Conservation (phyloP, 2,888 invertebrate species). For the Oscheius sp. region DNA sequence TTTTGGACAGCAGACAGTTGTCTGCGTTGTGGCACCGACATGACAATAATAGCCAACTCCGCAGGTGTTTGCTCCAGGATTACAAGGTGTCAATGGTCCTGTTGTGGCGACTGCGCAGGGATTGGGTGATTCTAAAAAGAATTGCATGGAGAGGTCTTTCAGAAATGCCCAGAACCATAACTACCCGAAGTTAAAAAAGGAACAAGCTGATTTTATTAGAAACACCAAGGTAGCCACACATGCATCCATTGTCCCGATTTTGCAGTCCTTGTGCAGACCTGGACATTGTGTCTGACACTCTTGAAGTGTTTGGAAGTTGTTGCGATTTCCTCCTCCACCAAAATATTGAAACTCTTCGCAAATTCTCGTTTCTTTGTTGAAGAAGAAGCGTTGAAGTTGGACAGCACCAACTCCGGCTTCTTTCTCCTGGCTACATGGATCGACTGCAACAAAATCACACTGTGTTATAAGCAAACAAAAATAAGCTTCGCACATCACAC, state of each 20-base stretch:
- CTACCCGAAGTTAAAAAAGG: background rate
- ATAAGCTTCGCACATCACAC: slow-evolving; percentile 17
- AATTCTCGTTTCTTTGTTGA: slow-evolving; percentile 59
- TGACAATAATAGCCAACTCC: slow-evolving; percentile 64
- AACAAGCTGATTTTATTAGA: background rate
- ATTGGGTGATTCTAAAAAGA: slow-evolving; percentile 69
- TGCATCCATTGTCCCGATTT: slow-evolving; percentile 12
- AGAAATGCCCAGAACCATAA: background rate
- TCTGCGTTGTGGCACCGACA: slow-evolving; percentile 61
- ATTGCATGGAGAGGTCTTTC: too few relatives aligned
- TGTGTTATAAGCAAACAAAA: background rate
- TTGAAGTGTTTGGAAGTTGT: slow-evolving; percentile 66
- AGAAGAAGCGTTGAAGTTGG: slow-evolving; percentile 61
- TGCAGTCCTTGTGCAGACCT: slow-evolving; percentile 46
- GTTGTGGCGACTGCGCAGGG: slow-evolving; percentile 63
- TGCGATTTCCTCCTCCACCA: slow-evolving; percentile 68
- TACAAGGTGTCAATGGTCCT: slow-evolving; percentile 44
- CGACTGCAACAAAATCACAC: slow-evolving; percentile 58
- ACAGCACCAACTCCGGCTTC: slow-evolving; percentile 66
- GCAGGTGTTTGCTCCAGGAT: slow-evolving; percentile 40
- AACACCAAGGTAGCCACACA: background rate
- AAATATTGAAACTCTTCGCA: slow-evolving; percentile 67
- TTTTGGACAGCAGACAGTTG: slow-evolving; percentile 70
- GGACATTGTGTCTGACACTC: slow-evolving; percentile 66
- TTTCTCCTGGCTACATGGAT: slow-evolving; percentile 63